Base-by-base conservation (phyloP, 1,140 invertebrate genomes). In the Maconellicoccus hirsutus region DNA sequence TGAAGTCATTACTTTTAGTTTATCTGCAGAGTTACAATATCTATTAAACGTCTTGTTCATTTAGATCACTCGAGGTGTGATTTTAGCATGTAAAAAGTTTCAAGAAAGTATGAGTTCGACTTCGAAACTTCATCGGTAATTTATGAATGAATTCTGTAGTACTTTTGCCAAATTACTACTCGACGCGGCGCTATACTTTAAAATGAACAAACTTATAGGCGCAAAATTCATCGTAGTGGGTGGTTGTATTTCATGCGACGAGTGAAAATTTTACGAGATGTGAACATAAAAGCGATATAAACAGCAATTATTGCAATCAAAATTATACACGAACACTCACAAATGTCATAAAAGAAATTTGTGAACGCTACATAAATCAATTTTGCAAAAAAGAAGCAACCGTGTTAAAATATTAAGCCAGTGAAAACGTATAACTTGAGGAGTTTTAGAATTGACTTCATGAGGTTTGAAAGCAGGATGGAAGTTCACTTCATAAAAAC, bases 231-330 rank as follows among this genome's bases (percentile, higher is more conserved):
- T n/a, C 42, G 16, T 52, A 52, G 29, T 33, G 29, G 29, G 29
- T 33, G 29, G 29, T 6, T 33, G 29, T 52, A 52, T 16, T 52
- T n/a, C n/a, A 52, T 16, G 42, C 42, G n/a, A 52, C n/a, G 42
- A n/a, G n/a, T 16, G n/a, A 52, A 52, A 52, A 52, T 52, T 52
- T 52, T 52, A 52, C 42, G 42, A 52, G 42, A 52, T 52, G 42
- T 52, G n/a, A 52, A 52, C 42, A 52, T 16, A 19, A 19, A 52
- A 52, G 42, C n/a, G n/a, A 19, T 19, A 52, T 52, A 52, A 52
- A 52, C 42, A 52, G 16, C 42, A 52, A 52, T 52, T 52, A 52
- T 52, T 52, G n/a, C 42, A 16, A 52, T 52, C 42, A 52, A 52
- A 52, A 52, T 19, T 52, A 52, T 16, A 19, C n/a, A 16, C 2